phyloP scores from a whole-genome alignment of 2,888 invertebrate species.

The Pristionchus mayeri region DNA sequence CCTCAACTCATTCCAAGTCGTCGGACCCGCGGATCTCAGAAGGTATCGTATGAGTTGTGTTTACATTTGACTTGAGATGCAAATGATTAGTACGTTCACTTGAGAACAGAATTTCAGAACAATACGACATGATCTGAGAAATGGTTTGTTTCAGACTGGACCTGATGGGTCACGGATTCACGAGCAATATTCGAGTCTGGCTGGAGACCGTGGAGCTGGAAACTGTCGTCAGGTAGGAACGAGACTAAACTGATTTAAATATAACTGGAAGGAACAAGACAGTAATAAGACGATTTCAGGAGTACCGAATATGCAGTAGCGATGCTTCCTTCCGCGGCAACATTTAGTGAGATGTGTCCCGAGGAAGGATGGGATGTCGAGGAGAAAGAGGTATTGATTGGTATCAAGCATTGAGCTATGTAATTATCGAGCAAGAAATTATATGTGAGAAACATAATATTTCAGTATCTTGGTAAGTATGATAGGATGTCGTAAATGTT shows the following conservation, averaged over 20 bases:
- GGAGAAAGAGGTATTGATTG: neutral
- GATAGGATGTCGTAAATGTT: too few species aligned
- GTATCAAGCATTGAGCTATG: neutral
- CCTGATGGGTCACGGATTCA: conserved; percentile 95
- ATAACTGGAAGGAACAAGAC: neutral
- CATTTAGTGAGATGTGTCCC: neutral
- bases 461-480: neutral
- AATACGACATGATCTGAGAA: neutral
- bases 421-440: neutral
- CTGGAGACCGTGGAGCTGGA: conserved; percentile 98
- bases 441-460: neutral
- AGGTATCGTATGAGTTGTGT: conserved; percentile 81
- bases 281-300: neutral
- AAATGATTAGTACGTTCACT: neutral
- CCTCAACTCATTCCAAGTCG: conserved; percentile 88
- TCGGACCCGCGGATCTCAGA: conserved; percentile 84
- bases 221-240: conserved; percentile 80
- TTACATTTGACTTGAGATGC: conserved; percentile 77
- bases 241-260: neutral
- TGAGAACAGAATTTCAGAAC: neutral
- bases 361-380: neutral
- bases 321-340: neutral
- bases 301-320: neutral
- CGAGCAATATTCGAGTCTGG: conserved; percentile 94
- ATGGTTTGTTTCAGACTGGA: conserved; percentile 89